Evolutionary conservation across 1,140 invertebrate genomes (phyloP).

Genomic region (Zophobas morio): DNA sequence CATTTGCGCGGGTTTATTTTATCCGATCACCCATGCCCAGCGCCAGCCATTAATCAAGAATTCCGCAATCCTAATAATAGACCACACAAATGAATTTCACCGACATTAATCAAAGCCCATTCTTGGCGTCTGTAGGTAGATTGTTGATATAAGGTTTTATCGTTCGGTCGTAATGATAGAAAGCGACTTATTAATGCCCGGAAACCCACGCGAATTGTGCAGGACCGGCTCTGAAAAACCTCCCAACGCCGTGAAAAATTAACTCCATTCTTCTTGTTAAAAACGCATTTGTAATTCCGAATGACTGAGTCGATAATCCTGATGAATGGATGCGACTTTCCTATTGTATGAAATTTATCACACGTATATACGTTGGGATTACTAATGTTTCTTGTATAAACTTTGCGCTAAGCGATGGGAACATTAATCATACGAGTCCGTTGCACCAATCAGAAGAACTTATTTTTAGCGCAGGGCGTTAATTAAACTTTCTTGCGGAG

Average conservation of each 20-base stretch:
- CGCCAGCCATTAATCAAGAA: slow-evolving; percentile 27
- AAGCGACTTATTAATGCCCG: slow-evolving; percentile 31
- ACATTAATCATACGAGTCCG: slow-evolving; percentile 31
- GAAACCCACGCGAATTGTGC: slow-evolving; percentile 20
- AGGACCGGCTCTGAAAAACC: slow-evolving; percentile 8
- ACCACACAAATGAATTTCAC: slow-evolving; percentile 41
- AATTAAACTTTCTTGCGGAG: slow-evolving; percentile 25
- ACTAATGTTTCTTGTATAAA: slow-evolving; percentile 41
- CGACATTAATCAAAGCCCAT: slow-evolving; percentile 25
- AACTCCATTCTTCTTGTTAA: slow-evolving; percentile 37
- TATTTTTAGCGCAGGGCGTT: slow-evolving; percentile 18
- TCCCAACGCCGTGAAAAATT: slow-evolving; percentile 16
- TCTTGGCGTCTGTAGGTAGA: slow-evolving; percentile 19
- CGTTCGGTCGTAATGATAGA: slow-evolving; percentile 30
- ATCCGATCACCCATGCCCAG: background rate
- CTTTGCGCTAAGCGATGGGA: slow-evolving; percentile 15
- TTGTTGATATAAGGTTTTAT: slow-evolving; percentile 38
- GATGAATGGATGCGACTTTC: slow-evolving; percentile 25
- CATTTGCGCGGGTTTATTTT: no score
- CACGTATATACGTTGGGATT: slow-evolving; percentile 27
- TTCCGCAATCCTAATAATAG: slow-evolving; percentile 33
- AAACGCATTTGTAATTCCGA: slow-evolving; percentile 36
- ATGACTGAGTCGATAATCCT: slow-evolving; percentile 32
- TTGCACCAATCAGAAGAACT: slow-evolving; percentile 27
- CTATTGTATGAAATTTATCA: slow-evolving; percentile 36